Evolutionary conservation across 1,140 invertebrate species (phyloP).

Genomic region (Cotesia glomerata): DNA sequence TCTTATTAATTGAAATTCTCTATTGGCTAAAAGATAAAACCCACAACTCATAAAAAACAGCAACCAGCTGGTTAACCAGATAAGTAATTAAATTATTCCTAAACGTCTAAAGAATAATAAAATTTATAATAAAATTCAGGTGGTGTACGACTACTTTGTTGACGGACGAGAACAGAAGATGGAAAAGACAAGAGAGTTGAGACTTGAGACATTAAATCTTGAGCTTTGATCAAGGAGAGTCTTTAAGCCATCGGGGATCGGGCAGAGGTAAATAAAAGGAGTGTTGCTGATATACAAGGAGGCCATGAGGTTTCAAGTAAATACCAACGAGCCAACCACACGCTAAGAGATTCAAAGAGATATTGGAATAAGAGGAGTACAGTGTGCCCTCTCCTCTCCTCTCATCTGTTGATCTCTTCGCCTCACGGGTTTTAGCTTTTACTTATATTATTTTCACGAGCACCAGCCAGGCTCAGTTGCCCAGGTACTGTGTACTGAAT

Average conservation of each 20-base stretch:
- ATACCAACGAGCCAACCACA: slow-evolving; percentile 26
- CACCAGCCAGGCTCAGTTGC: neutral
- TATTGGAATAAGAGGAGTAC: slow-evolving; percentile 7
- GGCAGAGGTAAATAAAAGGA: neutral
- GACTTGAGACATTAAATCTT: slow-evolving; percentile 5
- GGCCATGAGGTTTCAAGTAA: slow-evolving; percentile 41
- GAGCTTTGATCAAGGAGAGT: slow-evolving; percentile 6
- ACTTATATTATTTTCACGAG: neutral
- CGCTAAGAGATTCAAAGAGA: slow-evolving; percentile 27
- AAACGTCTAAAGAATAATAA: too few relatives aligned
- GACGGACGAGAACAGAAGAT: neutral
- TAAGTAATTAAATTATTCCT: too few relatives aligned
- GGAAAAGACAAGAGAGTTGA: neutral
- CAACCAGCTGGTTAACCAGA: too few relatives aligned
- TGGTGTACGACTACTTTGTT: too few relatives aligned
- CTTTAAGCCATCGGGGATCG: neutral
- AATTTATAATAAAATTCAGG: too few relatives aligned
- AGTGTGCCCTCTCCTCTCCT: slow-evolving; percentile 1
- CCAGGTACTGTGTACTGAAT: too few relatives aligned
- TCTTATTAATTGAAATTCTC: too few relatives aligned
- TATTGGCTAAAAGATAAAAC: too few relatives aligned
- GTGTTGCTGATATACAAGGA: slow-evolving; percentile 15
- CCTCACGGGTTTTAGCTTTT: too few relatives aligned
- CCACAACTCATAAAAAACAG: too few relatives aligned
- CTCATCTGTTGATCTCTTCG: too few relatives aligned